Evolutionary conservation across 2,797 vertebrate genomes (phyloP).

Genomic region (Smutsia temminckii): DNA sequence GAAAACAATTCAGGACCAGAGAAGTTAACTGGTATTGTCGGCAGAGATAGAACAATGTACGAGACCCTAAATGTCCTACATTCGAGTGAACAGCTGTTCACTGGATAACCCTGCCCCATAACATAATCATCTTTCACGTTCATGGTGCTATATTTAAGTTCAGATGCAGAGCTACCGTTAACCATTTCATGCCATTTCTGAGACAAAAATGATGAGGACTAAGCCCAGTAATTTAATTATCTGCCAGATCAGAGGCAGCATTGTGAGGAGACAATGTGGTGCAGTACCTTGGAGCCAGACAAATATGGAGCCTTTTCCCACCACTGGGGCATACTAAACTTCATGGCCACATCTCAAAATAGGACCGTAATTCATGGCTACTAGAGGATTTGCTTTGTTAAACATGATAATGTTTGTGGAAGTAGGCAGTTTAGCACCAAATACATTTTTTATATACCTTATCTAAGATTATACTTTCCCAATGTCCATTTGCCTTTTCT

Average conservation of each 20-base stretch:
- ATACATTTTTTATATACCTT: not conserved
- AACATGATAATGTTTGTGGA: not conserved
- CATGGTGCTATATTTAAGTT: not conserved
- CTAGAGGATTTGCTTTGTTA: not conserved
- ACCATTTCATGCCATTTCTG: not conserved
- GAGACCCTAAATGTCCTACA: not conserved
- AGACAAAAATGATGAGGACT: not conserved
- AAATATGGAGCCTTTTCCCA: not conserved
- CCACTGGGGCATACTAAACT: not conserved
- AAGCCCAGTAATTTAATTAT: not conserved
- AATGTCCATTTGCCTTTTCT: not conserved
- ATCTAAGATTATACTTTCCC: not conserved
- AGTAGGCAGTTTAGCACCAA: not conserved
- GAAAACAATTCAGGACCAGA: not conserved
- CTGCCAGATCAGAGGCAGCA: not conserved
- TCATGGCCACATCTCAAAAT: not conserved
- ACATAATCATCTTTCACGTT: not conserved
- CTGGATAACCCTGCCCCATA: not conserved
- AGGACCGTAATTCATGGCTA: not conserved
- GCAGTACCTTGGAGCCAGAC: not conserved
- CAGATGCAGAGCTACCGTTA: not conserved
- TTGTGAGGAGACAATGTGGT: not conserved
- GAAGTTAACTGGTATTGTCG: not conserved
- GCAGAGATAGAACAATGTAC: not conserved
- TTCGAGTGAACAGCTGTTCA: not conserved